Percentiles rank a stretch among this genome's conserved stretches.
Conservation (phyloP, 2,113 vertebrate species). For the Labeo rohita region DNA sequence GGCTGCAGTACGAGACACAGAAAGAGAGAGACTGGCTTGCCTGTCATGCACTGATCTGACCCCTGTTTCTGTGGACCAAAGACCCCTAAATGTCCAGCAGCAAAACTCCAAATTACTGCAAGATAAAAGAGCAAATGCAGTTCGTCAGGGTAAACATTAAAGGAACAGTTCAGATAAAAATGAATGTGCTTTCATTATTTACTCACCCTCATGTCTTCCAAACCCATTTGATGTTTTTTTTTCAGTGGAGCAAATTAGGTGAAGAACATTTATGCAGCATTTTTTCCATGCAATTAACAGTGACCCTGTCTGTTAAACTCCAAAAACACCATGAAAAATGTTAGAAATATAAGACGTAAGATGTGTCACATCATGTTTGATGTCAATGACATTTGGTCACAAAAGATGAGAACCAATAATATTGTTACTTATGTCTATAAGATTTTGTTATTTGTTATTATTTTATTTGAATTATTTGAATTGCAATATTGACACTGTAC, state of each 20-base stretch:
- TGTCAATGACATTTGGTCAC: too few relatives aligned
- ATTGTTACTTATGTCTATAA: too few relatives aligned
- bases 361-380: too few relatives aligned
- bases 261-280: neutral
- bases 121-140: neutral
- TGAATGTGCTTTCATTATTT: neutral
- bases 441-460: too few relatives aligned
- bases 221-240: constrained; percentile 1
- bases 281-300: neutral
- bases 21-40: neutral
- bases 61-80: constrained; percentile 6
- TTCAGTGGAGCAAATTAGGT: neutral
- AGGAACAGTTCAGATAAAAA: neutral
- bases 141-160: neutral
- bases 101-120: constrained; percentile 12
- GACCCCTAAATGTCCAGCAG: constrained; percentile 2
- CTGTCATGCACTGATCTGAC: constrained; percentile 33
- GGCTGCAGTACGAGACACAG: constrained; percentile 29
- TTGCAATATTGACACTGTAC: too few relatives aligned
- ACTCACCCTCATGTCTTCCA: neutral
- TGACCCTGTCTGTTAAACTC: neutral
- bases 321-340: neutral
- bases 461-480: too few relatives aligned
- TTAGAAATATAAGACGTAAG: neutral
- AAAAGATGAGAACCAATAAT: too few relatives aligned